These are phyloP conservation scores for Acipenser oxyrinchus DNA, from an alignment of 2,797 vertebrate genomes.

Conservation along the genomic window DNA sequence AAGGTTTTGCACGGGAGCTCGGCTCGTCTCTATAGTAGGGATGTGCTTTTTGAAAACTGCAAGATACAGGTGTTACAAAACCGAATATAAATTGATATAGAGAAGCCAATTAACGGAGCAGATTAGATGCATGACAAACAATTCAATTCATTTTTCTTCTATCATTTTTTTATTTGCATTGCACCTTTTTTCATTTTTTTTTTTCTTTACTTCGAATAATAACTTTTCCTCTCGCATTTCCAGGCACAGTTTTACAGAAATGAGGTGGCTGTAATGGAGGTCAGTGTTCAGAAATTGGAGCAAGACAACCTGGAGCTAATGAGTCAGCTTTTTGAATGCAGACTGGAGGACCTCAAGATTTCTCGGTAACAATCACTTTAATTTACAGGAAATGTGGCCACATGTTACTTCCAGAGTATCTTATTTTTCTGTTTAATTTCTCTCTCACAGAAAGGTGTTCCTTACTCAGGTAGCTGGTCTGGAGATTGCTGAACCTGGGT, in stretches of 20 bases:
- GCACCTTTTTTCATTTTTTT: no score
- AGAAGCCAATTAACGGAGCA: no score
- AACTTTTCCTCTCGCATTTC: no score
- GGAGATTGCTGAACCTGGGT: constrained; percentile 21
- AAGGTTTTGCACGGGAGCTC: no score
- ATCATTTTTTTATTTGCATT: no score
- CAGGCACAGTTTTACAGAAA: constrained; percentile 45
- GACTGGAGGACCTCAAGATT: constrained; percentile 41
- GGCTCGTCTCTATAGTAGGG: no score
- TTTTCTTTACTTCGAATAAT: neutral
- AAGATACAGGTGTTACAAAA: no score
- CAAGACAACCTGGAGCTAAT: constrained; percentile 61
- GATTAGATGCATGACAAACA: neutral
- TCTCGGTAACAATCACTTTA: constrained; percentile 47
- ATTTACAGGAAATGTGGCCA: constrained; percentile 6
- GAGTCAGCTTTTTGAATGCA: constrained; percentile 47
- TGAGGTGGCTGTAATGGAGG: constrained; percentile 49
- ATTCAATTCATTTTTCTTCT: neutral
- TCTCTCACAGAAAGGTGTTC: constrained; percentile 39
- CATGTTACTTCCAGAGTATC: neutral
- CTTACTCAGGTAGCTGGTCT: constrained; percentile 37
- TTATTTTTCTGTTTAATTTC: no score
- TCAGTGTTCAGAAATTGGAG: constrained; percentile 48
- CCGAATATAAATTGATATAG: no score
- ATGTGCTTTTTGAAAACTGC: no score